Percentiles rank a stretch among this genome's conserved stretches.
phyloP scores from a whole-genome alignment of 2,113 vertebrate species.

The Brachyhypopomus occidentalis region DNA sequence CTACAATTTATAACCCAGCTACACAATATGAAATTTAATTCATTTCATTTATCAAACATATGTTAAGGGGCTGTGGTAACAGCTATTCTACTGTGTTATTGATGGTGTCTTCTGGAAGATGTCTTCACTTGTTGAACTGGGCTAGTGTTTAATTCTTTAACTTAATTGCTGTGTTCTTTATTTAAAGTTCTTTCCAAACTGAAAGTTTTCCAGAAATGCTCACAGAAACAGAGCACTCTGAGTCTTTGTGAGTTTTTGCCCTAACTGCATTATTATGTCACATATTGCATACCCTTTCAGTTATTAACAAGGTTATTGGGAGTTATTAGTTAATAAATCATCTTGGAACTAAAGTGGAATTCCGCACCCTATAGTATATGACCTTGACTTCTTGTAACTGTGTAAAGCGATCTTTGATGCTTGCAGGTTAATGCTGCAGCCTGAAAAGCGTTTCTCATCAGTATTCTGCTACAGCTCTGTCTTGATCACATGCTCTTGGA shows the following conservation, averaged over 20 bases:
- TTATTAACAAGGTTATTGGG: background rate
- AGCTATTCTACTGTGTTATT: background rate
- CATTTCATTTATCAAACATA: background rate
- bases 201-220: background rate
- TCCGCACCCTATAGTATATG: background rate
- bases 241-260: background rate
- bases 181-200: background rate
- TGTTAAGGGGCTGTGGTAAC: background rate
- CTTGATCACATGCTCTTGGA: conserved; percentile 12
- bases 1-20: too few relatives aligned
- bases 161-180: background rate
- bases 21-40: background rate
- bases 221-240: background rate
- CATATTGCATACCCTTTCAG: background rate
- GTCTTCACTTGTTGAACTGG: background rate
- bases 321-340: conserved; percentile 3
- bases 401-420: conserved; percentile 2
- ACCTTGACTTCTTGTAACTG: background rate
- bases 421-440: background rate
- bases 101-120: background rate
- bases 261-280: background rate
- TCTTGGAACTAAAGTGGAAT: background rate
- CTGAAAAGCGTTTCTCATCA: conserved; percentile 13
- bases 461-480: conserved; percentile 30
- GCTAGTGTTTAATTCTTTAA: background rate